A percentile compares a stretch with the other conserved stretches of the same genome.
Conservation (phyloP, 1,140 invertebrate species). For the Pteromalus puparum region DNA sequence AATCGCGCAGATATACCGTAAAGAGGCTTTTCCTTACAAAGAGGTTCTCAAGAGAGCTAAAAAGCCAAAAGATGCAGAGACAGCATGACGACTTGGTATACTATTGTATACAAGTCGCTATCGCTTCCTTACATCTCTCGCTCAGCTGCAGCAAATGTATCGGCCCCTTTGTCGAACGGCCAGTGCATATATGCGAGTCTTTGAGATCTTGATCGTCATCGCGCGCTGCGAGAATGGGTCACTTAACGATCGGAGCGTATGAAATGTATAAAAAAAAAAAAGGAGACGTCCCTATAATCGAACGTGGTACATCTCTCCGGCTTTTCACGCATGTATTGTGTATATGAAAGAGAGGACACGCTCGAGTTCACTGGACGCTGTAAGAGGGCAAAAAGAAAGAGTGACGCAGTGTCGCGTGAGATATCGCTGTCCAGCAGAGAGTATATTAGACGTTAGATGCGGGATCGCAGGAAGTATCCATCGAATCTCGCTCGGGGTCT, state of each 20-base stretch:
- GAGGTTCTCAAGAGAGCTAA: neutral
- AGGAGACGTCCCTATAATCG: neutral
- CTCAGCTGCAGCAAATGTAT: slow-evolving; percentile 18
- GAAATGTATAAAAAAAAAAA: neutral
- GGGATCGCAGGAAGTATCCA: neutral
- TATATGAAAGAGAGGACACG: no score
- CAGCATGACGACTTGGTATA: slow-evolving; percentile 46
- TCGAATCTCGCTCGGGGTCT: neutral
- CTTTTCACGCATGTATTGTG: neutral
- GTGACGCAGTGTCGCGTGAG: neutral
- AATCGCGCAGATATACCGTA: neutral
- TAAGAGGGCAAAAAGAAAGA: no score
- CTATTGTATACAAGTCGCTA: neutral
- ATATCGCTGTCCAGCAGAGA: neutral
- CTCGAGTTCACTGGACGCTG: neutral
- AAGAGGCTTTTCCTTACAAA: neutral
- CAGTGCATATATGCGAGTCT: neutral
- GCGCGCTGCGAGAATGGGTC: slow-evolving; percentile 18
- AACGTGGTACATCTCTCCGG: neutral
- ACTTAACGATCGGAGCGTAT: slow-evolving; percentile 20
- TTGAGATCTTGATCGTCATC: slow-evolving; percentile 50
- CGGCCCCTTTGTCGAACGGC: slow-evolving; percentile 40
- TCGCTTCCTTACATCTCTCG: slow-evolving; percentile 37
- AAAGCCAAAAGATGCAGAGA: slow-evolving; percentile 19
- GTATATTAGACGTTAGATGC: neutral